phyloP scores from a whole-genome alignment of 2,113 vertebrate species.

The Mesocricetus auratus region DNA sequence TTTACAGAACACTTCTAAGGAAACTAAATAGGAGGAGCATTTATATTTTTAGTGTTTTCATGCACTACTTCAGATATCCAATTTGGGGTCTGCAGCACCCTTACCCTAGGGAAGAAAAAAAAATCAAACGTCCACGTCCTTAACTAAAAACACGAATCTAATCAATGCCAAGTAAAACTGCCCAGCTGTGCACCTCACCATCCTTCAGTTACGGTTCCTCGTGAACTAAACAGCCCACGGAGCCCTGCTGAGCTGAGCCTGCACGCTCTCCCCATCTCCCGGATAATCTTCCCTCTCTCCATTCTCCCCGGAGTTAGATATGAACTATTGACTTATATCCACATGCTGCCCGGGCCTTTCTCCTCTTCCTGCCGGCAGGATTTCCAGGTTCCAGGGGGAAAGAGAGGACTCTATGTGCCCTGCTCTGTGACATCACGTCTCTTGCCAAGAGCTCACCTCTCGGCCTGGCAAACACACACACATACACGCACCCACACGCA shows the following conservation, averaged over 20 bases:
- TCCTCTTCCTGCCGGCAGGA: not conserved
- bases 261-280: not conserved
- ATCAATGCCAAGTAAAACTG: not conserved
- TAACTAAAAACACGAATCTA: not conserved
- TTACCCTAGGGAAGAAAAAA: not conserved
- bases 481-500: not conserved
- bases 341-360: not conserved
- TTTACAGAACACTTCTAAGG: not conserved
- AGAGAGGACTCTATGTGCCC: not conserved
- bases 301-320: not conserved
- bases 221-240: not conserved
- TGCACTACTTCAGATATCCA: not conserved
- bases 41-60: not conserved
- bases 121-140: not conserved
- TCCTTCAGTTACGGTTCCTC: not conserved
- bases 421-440: not conserved
- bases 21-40: not conserved
- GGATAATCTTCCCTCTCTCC: too few relatives aligned
- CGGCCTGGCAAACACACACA: not conserved
- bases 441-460: not conserved
- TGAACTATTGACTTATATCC: not conserved
- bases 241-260: accelerated
- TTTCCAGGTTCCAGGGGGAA: not conserved
- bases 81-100: not conserved
- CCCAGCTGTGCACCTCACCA: not conserved